Percentiles rank a stretch among this genome's conserved stretches.
These are phyloP conservation scores for Tamandua tetradactyla DNA, from an alignment of 2,797 vertebrate genomes.

Conservation along the genomic window DNA sequence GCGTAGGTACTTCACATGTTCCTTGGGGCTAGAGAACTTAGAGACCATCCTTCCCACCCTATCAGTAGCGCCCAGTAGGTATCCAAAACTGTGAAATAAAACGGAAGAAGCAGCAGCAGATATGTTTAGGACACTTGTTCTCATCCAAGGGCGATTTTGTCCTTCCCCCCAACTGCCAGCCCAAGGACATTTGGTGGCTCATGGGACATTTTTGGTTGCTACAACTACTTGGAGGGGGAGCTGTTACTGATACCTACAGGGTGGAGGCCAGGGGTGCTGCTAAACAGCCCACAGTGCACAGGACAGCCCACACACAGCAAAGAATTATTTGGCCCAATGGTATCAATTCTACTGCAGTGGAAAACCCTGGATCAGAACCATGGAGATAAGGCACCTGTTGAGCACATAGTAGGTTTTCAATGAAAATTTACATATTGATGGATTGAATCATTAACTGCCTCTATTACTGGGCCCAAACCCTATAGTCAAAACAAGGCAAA, in stretches of 20 bases:
- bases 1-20: neutral
- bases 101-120: neutral
- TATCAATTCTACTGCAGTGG: neutral
- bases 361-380: constrained; percentile 22
- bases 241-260: neutral
- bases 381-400: neutral
- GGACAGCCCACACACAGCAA: neutral
- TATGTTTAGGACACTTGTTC: neutral
- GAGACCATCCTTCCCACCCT: neutral
- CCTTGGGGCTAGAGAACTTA: neutral
- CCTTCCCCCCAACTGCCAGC: too few species aligned
- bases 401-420: constrained; percentile 16
- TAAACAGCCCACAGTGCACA: neutral
- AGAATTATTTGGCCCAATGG: neutral
- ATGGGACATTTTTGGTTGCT: neutral
- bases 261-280: neutral
- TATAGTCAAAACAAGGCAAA: constrained; percentile 32
- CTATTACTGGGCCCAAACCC: neutral
- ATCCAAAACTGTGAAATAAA: constrained; percentile 18
- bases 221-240: neutral
- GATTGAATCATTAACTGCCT: constrained; percentile 5
- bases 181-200: neutral
- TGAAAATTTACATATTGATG: constrained; percentile 48
- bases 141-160: neutral
- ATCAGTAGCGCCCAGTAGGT: neutral